Evolutionary conservation across 1,140 invertebrate genomes (phyloP).

Genomic region (Cydia fagiglandana): DNA sequence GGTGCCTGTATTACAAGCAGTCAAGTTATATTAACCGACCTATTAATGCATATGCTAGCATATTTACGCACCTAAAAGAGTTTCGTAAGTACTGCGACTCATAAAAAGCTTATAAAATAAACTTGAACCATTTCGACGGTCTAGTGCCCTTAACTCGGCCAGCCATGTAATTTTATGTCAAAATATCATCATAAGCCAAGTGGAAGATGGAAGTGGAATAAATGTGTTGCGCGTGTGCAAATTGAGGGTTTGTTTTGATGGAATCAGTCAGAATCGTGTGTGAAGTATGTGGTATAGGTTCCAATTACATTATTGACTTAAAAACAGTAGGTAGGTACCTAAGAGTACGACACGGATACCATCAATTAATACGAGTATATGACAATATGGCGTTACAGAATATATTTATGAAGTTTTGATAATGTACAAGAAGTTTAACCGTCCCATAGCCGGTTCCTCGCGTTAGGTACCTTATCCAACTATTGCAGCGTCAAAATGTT

Average conservation of each 20-base stretch:
- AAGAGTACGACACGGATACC: too few species aligned
- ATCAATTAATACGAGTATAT: too few species aligned
- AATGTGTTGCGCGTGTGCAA: conserved; percentile 32
- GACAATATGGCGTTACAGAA: too few species aligned
- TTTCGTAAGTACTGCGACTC: conserved; percentile 35
- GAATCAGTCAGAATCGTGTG: background rate
- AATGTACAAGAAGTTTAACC: conserved; percentile 54
- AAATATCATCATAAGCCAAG: conserved; percentile 40
- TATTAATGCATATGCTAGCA: background rate
- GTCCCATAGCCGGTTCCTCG: conserved; percentile 39
- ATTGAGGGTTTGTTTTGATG: conserved; percentile 33
- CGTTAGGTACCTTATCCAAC: conserved; percentile 67
- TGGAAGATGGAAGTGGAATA: conserved; percentile 38
- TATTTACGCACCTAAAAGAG: conserved; percentile 33
- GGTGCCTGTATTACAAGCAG: background rate
- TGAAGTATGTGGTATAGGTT: background rate
- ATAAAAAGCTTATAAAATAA: conserved; percentile 40
- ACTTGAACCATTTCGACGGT: conserved; percentile 39
- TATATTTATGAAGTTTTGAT: conserved; percentile 42
- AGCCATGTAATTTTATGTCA: conserved; percentile 41
- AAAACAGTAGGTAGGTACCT: too few species aligned
- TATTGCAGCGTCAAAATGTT: conserved; percentile 75
- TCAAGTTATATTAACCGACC: background rate
- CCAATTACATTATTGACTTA: too few species aligned
- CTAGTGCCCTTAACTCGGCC: conserved; percentile 39